Evolutionary conservation across 2,797 vertebrate genomes (phyloP).

Genomic region (Momotus momota): DNA sequence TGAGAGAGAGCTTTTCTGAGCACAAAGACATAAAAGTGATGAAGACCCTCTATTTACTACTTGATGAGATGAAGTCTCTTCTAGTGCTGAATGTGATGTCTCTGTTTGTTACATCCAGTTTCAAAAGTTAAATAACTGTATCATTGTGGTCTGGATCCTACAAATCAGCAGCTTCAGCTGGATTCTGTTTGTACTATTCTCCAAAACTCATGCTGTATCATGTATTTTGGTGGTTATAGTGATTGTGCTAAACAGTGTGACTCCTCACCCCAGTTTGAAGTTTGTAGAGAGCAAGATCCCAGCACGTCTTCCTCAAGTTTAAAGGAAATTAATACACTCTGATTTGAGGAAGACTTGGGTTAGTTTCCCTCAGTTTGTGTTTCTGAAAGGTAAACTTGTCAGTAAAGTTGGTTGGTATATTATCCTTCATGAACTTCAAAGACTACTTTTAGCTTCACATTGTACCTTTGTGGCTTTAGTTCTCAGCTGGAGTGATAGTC

Average conservation of each 20-base stretch:
- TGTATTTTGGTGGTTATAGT: background rate
- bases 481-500: background rate
- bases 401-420: background rate
- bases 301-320: background rate
- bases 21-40: background rate
- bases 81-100: background rate
- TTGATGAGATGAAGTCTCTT: background rate
- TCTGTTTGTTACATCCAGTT: background rate
- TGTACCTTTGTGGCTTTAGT: background rate
- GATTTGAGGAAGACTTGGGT: background rate
- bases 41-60: background rate
- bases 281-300: background rate
- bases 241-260: background rate
- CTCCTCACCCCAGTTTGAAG: background rate
- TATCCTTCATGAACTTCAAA: background rate
- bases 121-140: background rate
- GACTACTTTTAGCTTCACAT: background rate
- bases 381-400: background rate
- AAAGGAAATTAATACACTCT: background rate
- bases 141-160: background rate
- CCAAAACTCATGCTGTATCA: background rate
- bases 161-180: background rate
- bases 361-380: background rate
- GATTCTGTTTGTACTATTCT: background rate
- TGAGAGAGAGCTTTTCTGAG: background rate